phyloP scores from a whole-genome alignment of 2,888 invertebrate genomes.

The Gisinianus flammeolus region DNA sequence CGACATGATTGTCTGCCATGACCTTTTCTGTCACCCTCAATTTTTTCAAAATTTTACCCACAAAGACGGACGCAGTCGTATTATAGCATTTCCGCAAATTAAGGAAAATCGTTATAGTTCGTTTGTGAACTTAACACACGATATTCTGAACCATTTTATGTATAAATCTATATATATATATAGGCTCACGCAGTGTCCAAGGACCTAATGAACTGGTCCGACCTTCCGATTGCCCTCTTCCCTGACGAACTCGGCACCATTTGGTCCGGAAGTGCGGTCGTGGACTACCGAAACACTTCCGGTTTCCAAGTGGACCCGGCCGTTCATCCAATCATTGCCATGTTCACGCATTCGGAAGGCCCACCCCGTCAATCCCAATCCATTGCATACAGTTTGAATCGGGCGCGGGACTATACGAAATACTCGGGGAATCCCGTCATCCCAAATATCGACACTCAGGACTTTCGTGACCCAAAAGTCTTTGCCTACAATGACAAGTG shows the following conservation, averaged over 20 bases:
- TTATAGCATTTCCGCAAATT: too few species aligned
- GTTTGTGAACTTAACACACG: too few species aligned
- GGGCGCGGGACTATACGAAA: constrained; percentile 44
- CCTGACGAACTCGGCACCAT: constrained; percentile 63
- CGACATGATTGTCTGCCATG: too few species aligned
- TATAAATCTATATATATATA: too few species aligned
- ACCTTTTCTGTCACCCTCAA: too few species aligned
- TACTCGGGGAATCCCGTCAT: constrained; percentile 51
- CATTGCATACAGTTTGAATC: constrained; percentile 49
- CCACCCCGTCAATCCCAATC: constrained; percentile 39
- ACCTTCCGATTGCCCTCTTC: constrained; percentile 64
- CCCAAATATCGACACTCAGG: constrained; percentile 35
- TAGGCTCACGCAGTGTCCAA: constrained; percentile 66
- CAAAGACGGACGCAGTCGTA: too few species aligned
- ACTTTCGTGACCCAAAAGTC: constrained; percentile 56
- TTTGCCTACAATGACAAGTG: constrained; percentile 37
- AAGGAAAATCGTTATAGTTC: too few species aligned
- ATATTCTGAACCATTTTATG: too few species aligned
- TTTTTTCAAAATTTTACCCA: too few species aligned
- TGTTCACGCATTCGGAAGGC: constrained; percentile 49
- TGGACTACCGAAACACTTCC: constrained; percentile 47
- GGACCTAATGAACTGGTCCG: constrained; percentile 65
- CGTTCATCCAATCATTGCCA: constrained; percentile 48
- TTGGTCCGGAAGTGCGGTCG: constrained; percentile 52
- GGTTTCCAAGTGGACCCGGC: constrained; percentile 43